Percentiles rank a stretch among this genome's conserved stretches.
These are phyloP conservation scores for Chaetodon trifasciatus DNA, from an alignment of 2,797 vertebrate genomes.

Conservation along the genomic window DNA sequence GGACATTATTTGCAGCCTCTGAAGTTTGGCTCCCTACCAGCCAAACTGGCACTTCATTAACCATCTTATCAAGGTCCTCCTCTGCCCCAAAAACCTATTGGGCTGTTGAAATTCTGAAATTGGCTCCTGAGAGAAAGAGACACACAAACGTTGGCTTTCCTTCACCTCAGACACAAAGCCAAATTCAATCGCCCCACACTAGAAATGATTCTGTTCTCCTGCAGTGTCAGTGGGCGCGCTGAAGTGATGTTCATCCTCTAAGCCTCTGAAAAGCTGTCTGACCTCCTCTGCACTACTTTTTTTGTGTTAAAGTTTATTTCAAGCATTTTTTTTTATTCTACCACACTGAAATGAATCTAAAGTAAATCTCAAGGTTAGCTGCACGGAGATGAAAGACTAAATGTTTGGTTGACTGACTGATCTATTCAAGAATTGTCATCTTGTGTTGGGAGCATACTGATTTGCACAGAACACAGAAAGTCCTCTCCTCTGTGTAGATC, in stretches of 20 bases:
- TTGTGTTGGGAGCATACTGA: background rate
- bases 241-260: slow-evolving; percentile 57
- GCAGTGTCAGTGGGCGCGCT: slow-evolving; percentile 39
- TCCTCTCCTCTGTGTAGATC: background rate
- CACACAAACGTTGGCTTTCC: background rate
- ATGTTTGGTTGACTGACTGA: background rate
- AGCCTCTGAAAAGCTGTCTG: slow-evolving; percentile 70
- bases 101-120: slow-evolving; percentile 30
- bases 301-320: slow-evolving; percentile 17
- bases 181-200: slow-evolving; percentile 9
- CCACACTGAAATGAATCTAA: slow-evolving; percentile 1
- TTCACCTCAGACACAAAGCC: slow-evolving; percentile 8
- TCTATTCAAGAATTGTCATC: background rate
- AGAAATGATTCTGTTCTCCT: slow-evolving; percentile 21
- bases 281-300: slow-evolving; percentile 46
- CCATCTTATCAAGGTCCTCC: slow-evolving; percentile 5
- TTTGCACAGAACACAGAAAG: background rate
- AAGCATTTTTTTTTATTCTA: slow-evolving; percentile 5
- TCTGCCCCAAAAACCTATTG: slow-evolving; percentile 4
- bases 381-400: background rate
- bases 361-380: slow-evolving; percentile 7
- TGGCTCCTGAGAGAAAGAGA: background rate
- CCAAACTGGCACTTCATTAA: slow-evolving; percentile 3
- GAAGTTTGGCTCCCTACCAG: slow-evolving; percentile 33
- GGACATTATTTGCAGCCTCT: background rate